Evolutionary conservation across 2,888 invertebrate genomes (phyloP), one percentile per base, ranked within the genome.

Genomic region (Biston betularia): DNA sequence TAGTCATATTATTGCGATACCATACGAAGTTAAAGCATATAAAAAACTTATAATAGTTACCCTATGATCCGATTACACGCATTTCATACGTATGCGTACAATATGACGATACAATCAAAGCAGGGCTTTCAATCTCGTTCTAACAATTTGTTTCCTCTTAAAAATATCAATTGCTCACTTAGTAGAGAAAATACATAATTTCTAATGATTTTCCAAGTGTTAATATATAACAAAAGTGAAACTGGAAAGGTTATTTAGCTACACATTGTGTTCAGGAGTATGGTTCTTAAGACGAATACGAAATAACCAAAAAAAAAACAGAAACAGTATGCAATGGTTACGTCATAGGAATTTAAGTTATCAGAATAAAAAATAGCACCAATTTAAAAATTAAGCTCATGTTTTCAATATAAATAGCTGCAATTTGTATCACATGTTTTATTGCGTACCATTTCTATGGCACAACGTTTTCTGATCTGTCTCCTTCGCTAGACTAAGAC

Each of bases 41-140:
- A 86, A 85, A 86, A 45, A 86, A 64, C 68, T 64, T 65, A 71
- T 61, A 70, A 68, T 70, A 71, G 63, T 68, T 92, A 93, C 93
- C 92, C 93, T 90, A 92, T 88, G 78, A 76, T 88, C 92, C 92
- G 89, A 89, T 88, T 87, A 87, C 79, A 87, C 87, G 89, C 89
- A 84, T 87, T 85, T 83, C 78, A 87, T 85, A 88, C 85, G 84
- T 79, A 66, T 69, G 76, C 82, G 88, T 87, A 86, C 82, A 85
- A 85, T 79, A 79, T 63, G 61, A 77, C 87, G 88, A 90, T 88
- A 88, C 82, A 89, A 87, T 83, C 92, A 81, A 91, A 87, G 89
- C 90, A 89, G 88, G 88, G 88, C 76, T 46, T 59, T 10, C 38
- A 58, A 62, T 58, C 34, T 56, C 50, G 34, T 11, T 49, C 49